Evolutionary conservation across 1,140 invertebrate genomes (phyloP), one percentile per base, ranked within the genome.

Genomic region (Hirudo medicinalis): DNA sequence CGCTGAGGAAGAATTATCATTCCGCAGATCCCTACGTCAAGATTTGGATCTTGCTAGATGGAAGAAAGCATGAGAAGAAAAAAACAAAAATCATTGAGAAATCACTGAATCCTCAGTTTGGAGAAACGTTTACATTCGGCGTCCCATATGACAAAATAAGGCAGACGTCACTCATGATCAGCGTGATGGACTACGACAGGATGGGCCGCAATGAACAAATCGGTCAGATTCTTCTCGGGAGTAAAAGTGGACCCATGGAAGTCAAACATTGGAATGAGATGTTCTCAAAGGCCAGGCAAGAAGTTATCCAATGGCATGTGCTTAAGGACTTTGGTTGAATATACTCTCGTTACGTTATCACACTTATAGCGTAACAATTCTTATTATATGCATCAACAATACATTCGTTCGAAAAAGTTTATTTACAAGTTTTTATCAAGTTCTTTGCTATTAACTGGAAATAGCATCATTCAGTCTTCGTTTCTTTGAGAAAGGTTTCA

Each of bases 181-280:
- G 91, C 84, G 90, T 92, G 68, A 90, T 93, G 79, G 91, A 94
- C 82, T 93, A 92, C 79, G 91, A 93, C 82, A 71, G 73, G 25
- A 49, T 74, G 72, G 90, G 91, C 17, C 86, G 89, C 19, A 92
- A 94, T 78, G 91, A 93, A 79, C 83, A 92, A 72, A 90, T 93
- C 81, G 91, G 91, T n/a, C 91, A 89, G 80, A 87, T 89, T 17
- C 87, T 88, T 13, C 88, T 92, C 60, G 90, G 91, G 0, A 87
- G 88, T 3, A 86, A 85, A 68, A 87, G 89, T 76, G 90, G 91
- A 70, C 89, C 90, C 25, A 86, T 90, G 55, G 91, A 91, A 25
- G 86, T 89, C 67, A 88, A 91, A 78, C 91, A 94, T 79, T 94
- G 91, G 91, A 85, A 90, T 68, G 89, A 91, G 80, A 92, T 92